Conservation (phyloP, 2,113 vertebrate species). For the Lophotis ruficrista region DNA sequence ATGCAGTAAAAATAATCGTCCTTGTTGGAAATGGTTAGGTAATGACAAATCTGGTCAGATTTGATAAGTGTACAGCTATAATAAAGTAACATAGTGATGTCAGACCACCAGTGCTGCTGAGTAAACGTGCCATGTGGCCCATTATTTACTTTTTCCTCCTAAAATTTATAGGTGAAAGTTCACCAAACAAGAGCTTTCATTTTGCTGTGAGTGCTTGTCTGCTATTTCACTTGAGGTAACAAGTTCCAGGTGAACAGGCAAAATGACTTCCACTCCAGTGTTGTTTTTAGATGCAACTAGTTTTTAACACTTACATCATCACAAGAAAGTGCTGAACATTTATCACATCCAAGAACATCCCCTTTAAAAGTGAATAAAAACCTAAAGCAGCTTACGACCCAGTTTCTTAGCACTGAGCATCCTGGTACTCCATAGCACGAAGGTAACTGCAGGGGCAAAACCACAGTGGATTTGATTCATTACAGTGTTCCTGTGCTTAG, state of each 20-base stretch:
- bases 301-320: neutral
- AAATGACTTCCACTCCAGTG: neutral
- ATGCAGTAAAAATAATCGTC: neutral
- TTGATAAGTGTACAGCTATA: neutral
- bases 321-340: neutral
- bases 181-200: neutral
- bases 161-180: neutral
- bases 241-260: conserved; percentile 7
- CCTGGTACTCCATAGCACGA: neutral
- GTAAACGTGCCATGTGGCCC: neutral
- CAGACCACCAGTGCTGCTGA: neutral
- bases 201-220: neutral
- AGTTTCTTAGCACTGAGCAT: neutral
- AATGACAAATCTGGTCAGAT: neutral
- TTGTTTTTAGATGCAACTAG: neutral
- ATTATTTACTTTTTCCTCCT: neutral
- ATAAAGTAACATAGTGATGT: neutral
- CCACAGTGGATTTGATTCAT: neutral
- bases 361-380: neutral
- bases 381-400: neutral
- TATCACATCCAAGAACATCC: neutral
- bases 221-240: neutral
- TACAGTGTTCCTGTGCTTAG: neutral
- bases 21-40: neutral
- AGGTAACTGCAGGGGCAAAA: neutral